Conservation (phyloP, 2,888 invertebrate species). For the Lycaena phlaeas region DNA sequence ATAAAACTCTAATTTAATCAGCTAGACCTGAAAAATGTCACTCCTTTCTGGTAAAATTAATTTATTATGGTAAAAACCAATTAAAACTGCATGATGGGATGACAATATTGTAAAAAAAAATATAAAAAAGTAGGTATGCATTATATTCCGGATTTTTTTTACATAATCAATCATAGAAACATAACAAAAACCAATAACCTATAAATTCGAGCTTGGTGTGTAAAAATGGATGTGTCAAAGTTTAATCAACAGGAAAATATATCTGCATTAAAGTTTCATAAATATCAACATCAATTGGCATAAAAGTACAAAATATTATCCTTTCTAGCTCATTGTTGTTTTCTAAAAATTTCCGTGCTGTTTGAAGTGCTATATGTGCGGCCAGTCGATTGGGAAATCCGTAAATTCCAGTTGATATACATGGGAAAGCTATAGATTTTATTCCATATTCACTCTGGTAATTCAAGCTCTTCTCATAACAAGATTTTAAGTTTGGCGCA, state of each 20-base stretch:
- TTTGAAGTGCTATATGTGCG: constrained; percentile 79
- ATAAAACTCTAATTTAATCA: too few relatives aligned
- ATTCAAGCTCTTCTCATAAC: constrained; percentile 80
- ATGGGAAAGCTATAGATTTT: constrained; percentile 86
- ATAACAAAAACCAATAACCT: too few relatives aligned
- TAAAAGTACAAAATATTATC: constrained; percentile 86
- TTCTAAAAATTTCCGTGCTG: constrained; percentile 78
- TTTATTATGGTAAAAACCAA: too few relatives aligned
- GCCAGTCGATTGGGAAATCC: constrained; percentile 88
- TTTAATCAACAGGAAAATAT: constrained; percentile 79
- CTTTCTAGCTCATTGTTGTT: constrained; percentile 72
- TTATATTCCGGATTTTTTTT: too few relatives aligned
- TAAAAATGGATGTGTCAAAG: too few relatives aligned
- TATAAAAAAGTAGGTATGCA: too few relatives aligned
- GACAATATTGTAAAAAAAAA: too few relatives aligned
- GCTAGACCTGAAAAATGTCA: too few relatives aligned
- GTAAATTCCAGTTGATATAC: constrained; percentile 93
- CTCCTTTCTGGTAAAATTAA: too few relatives aligned
- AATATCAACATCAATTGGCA: constrained; percentile 78
- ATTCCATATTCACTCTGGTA: constrained; percentile 71
- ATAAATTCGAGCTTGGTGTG: too few relatives aligned
- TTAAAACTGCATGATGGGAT: too few relatives aligned
- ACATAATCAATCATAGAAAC: too few relatives aligned
- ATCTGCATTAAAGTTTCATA: constrained; percentile 81
- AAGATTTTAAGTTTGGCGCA: constrained; percentile 74